Conservation (phyloP, 2,797 vertebrate genomes). For the Lacerta bilineata region DNA sequence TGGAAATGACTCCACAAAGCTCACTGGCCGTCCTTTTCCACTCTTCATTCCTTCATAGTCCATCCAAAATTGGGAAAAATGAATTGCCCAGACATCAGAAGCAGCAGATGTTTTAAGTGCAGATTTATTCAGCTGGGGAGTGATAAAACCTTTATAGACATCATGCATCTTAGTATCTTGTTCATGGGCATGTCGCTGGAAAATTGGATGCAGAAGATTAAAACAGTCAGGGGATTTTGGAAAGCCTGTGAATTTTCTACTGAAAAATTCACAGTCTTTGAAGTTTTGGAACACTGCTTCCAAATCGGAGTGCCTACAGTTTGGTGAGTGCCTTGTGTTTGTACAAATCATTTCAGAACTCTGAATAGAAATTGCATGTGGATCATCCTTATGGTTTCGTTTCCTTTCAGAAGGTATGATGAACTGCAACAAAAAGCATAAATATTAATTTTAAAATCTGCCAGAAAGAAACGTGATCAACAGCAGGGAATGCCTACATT, state of each 20-base stretch:
- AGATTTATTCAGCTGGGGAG: slow-evolving; percentile 84
- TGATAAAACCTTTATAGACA: slow-evolving; percentile 89
- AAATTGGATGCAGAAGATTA: slow-evolving; percentile 88
- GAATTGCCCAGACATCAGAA: slow-evolving; percentile 92
- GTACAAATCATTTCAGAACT: slow-evolving; percentile 98
- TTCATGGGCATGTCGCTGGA: slow-evolving; percentile 94
- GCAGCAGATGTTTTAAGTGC: slow-evolving; percentile 91
- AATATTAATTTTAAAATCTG: slow-evolving; percentile 49
- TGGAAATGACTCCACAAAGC: slow-evolving; percentile 95
- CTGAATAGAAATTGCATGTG: slow-evolving; percentile 93
- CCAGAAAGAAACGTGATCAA: neutral
- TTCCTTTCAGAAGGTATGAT: slow-evolving; percentile 92
- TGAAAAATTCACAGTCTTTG: slow-evolving; percentile 91
- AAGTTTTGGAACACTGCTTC: slow-evolving; percentile 94
- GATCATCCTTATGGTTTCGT: slow-evolving; percentile 89
- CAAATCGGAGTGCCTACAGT: slow-evolving; percentile 93
- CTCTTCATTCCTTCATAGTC: slow-evolving; percentile 93
- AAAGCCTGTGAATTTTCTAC: slow-evolving; percentile 83
- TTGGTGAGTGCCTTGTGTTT: slow-evolving; percentile 91
- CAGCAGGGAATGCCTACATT: neutral
- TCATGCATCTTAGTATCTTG: slow-evolving; percentile 94
- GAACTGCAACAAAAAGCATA: slow-evolving; percentile 81
- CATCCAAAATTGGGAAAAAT: slow-evolving; percentile 98
- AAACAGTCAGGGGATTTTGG: slow-evolving; percentile 83
- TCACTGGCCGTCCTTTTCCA: slow-evolving; percentile 91